Conservation (phyloP, 2,797 vertebrate species). For the Pygocentrus nattereri region DNA sequence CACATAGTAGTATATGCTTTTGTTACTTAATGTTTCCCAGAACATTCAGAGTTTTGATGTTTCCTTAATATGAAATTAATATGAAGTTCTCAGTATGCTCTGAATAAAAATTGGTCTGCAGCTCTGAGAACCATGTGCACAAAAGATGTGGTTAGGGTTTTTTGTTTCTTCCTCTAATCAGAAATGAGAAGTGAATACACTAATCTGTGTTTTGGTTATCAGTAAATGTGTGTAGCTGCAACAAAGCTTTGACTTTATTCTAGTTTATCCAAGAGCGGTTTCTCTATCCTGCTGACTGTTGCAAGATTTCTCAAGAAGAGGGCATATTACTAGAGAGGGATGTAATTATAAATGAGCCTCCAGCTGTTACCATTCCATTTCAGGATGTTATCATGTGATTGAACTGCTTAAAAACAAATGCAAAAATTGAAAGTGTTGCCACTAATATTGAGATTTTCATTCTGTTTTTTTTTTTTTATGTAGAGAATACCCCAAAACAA, state of each 20-base stretch:
- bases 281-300: neutral
- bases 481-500: too few relatives aligned
- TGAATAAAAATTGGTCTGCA: constrained; percentile 7
- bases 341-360: neutral
- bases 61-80: too few relatives aligned
- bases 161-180: constrained; percentile 40
- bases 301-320: neutral
- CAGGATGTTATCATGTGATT: neutral
- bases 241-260: neutral
- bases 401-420: neutral
- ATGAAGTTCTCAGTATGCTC: constrained; percentile 31
- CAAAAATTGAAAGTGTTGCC: neutral
- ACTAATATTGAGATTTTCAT: too few relatives aligned
- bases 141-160: constrained; percentile 24
- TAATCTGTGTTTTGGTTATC: constrained; percentile 14
- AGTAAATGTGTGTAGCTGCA: constrained; percentile 4
- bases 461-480: too few relatives aligned
- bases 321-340: neutral
- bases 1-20: too few relatives aligned
- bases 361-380: neutral
- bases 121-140: constrained; percentile 2
- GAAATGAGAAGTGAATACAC: constrained; percentile 37
- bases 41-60: neutral
- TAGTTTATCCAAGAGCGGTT: neutral
- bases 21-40: neutral